phyloP scores from a whole-genome alignment of 2,888 invertebrate species.

The Euplagia quadripunctaria region DNA sequence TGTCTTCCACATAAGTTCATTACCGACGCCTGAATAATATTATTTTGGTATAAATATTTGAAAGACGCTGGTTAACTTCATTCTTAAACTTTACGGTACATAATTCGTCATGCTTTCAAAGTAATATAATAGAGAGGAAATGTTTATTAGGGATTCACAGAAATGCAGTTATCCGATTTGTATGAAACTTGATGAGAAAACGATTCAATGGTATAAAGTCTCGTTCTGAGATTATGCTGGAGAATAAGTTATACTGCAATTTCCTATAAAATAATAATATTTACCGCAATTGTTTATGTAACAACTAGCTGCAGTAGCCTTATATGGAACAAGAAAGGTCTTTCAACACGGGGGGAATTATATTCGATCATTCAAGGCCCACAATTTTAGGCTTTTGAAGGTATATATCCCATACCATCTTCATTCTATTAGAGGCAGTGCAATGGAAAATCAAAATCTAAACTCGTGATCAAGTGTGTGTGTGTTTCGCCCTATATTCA shows the following conservation, averaged over 20 bases:
- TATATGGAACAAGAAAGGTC: background rate
- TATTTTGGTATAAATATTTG: background rate
- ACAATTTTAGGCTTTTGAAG: too few species aligned
- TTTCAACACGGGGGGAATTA: too few species aligned
- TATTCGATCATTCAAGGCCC: too few species aligned
- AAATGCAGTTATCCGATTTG: constrained; percentile 13
- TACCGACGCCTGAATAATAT: too few species aligned
- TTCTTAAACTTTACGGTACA: constrained; percentile 12
- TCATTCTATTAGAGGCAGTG: too few species aligned
- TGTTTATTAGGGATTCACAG: constrained; percentile 12
- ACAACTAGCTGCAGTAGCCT: too few species aligned
- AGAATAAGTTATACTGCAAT: background rate
- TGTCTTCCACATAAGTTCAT: too few species aligned
- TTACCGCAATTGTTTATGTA: background rate
- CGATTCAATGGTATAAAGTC: background rate
- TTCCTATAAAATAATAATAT: background rate
- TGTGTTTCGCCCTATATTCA: too few species aligned
- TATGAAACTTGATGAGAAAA: background rate
- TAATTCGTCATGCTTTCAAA: constrained; percentile 15
- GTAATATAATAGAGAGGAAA: constrained; percentile 10
- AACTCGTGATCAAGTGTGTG: too few species aligned
- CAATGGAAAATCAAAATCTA: too few species aligned
- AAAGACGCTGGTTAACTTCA: constrained; percentile 18
- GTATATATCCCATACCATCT: too few species aligned
- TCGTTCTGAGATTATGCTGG: background rate